A percentile compares a stretch with the other conserved stretches of the same genome.
Evolutionary conservation across 2,888 invertebrate genomes (phyloP).

Genomic region (Abrostola triplasia): DNA sequence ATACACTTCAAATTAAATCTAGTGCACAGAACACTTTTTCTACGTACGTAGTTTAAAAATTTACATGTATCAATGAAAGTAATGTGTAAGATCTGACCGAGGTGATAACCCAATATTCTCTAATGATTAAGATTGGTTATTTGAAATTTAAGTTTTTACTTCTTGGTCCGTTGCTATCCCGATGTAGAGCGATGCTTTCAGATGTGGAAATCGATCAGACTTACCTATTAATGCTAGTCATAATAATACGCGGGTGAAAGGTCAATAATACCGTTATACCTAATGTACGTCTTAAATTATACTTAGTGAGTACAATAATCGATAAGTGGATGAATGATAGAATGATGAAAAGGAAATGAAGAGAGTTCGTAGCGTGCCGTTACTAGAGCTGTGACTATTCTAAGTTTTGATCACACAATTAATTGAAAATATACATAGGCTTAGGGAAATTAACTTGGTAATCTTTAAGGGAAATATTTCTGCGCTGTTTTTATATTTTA

Average conservation of each 20-base stretch:
- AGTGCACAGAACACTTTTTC: constrained; percentile 75
- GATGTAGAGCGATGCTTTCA: constrained; percentile 7
- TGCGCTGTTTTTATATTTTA: constrained; percentile 29
- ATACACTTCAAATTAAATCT: constrained; percentile 68
- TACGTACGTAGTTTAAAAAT: constrained; percentile 66
- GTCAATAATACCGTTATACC: constrained; percentile 45
- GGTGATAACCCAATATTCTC: constrained; percentile 27
- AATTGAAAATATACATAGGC: constrained; percentile 43
- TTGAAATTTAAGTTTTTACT: constrained; percentile 26
- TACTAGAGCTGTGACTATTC: constrained; percentile 60
- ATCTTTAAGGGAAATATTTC: constrained; percentile 33
- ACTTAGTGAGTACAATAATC: constrained; percentile 48
- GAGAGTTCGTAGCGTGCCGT: constrained; percentile 48
- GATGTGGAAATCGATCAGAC: constrained; percentile 7
- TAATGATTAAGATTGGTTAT: constrained; percentile 24
- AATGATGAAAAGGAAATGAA: constrained; percentile 18
- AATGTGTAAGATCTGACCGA: constrained; percentile 30
- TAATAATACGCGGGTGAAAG: constrained; percentile 28
- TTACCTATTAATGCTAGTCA: constrained; percentile 7
- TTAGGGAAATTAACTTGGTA: constrained; percentile 34
- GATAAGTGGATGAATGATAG: constrained; percentile 34
- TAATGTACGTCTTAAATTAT: constrained; percentile 46
- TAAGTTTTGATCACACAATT: constrained; percentile 53
- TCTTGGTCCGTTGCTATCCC: constrained; percentile 13
- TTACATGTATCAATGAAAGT: constrained; percentile 47